phyloP scores from a whole-genome alignment of 2,797 vertebrate genomes.

The Avahi laniger region DNA sequence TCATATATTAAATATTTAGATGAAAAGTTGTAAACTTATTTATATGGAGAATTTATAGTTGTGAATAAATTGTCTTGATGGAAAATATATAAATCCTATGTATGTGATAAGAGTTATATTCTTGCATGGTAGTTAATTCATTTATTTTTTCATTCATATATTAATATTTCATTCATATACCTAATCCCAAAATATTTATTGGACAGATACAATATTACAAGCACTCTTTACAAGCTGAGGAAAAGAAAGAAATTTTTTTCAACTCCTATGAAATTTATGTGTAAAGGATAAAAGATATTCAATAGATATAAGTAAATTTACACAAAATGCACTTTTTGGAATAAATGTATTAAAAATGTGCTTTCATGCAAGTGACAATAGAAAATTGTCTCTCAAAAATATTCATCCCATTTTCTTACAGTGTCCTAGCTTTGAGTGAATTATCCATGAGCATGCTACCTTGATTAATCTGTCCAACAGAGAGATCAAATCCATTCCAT shows the following conservation, averaged over 20 bases:
- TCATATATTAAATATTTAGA: constrained; percentile 1
- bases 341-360: neutral
- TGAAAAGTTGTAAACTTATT: neutral
- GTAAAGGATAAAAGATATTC: neutral
- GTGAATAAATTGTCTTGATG: neutral
- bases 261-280: neutral
- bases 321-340: neutral
- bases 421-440: neutral
- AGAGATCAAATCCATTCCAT: neutral
- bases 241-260: neutral
- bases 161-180: neutral
- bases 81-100: neutral
- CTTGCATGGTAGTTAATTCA: neutral
- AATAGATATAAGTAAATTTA: neutral
- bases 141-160: constrained; percentile 9
- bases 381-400: neutral
- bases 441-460: neutral
- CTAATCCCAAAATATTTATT: constrained; percentile 1
- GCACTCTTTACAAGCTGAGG: neutral
- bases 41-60: neutral
- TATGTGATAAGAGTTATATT: neutral
- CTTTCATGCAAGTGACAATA: neutral
- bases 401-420: neutral
- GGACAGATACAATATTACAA: neutral
- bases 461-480: neutral